phyloP scores from a whole-genome alignment of 2,888 invertebrate genomes.

The Trissoscelio sp. region DNA sequence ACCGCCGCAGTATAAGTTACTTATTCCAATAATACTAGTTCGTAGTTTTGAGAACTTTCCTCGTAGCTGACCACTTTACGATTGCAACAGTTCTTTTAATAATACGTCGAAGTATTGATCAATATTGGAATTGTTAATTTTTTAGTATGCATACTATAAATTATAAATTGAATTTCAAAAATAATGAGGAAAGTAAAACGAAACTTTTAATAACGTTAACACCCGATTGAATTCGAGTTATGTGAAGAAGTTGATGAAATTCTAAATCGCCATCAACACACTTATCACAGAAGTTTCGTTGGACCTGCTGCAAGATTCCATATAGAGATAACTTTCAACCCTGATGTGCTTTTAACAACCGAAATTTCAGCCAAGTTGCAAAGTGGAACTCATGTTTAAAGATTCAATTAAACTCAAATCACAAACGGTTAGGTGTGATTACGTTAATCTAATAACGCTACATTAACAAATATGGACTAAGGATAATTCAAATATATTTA shows the following conservation, averaged over 20 bases:
- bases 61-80: constrained; percentile 42
- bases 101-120: too few species aligned
- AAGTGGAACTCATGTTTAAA: constrained; percentile 30
- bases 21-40: constrained; percentile 44
- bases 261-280: constrained; percentile 31
- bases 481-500: background rate
- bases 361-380: constrained; percentile 31
- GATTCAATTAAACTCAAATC: constrained; percentile 54
- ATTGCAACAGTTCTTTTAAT: constrained; percentile 38
- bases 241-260: constrained; percentile 30
- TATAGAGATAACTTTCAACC: constrained; percentile 45
- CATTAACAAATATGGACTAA: constrained; percentile 11
- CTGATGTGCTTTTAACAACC: constrained; percentile 45
- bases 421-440: constrained; percentile 23
- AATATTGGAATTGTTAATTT: too few species aligned
- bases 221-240: constrained; percentile 20
- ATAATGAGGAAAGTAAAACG: too few species aligned
- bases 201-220: too few species aligned
- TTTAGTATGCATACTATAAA: too few species aligned
- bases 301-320: constrained; percentile 38
- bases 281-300: constrained; percentile 32
- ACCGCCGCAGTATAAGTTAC: constrained; percentile 31
- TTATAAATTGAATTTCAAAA: too few species aligned
- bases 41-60: constrained; percentile 50
- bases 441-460: constrained; percentile 26